phyloP scores from a whole-genome alignment of 2,797 vertebrate genomes.

The Liasis olivaceus region DNA sequence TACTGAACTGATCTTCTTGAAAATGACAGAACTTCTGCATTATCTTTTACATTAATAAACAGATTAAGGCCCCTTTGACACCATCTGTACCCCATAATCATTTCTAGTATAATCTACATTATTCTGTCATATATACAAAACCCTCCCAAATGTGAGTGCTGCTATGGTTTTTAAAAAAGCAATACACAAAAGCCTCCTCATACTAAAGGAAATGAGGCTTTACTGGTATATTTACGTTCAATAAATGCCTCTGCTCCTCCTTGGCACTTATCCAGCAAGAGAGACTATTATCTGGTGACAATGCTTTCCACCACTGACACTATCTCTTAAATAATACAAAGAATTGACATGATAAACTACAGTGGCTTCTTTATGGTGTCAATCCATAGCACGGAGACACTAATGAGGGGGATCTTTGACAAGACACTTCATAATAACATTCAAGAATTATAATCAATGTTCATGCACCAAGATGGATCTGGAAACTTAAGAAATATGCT shows the following conservation, averaged over 20 bases:
- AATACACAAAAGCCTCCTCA: not conserved
- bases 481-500: conserved; percentile 26
- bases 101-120: conserved; percentile 15
- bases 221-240: conserved; percentile 46
- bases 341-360: conserved; percentile 54
- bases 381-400: conserved; percentile 43
- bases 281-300: conserved; percentile 60
- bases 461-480: not conserved
- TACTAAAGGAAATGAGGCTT: conserved; percentile 42
- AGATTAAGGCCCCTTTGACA: conserved; percentile 4
- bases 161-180: not conserved
- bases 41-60: conserved; percentile 7
- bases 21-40: not conserved
- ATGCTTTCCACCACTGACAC: conserved; percentile 46
- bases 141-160: not conserved
- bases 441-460: conserved; percentile 40
- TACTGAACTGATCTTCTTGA: conserved; percentile 3
- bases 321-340: conserved; percentile 64
- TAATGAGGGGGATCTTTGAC: conserved; percentile 53
- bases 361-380: conserved; percentile 49
- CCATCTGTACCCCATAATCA: conserved; percentile 26
- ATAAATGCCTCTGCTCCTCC: conserved; percentile 47
- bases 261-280: conserved; percentile 56
- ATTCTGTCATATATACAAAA: conserved; percentile 32
- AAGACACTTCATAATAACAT: conserved; percentile 34